These are phyloP conservation scores for Cantharis rufa DNA, from an alignment of 2,888 invertebrate genomes.

Conservation along the genomic window DNA sequence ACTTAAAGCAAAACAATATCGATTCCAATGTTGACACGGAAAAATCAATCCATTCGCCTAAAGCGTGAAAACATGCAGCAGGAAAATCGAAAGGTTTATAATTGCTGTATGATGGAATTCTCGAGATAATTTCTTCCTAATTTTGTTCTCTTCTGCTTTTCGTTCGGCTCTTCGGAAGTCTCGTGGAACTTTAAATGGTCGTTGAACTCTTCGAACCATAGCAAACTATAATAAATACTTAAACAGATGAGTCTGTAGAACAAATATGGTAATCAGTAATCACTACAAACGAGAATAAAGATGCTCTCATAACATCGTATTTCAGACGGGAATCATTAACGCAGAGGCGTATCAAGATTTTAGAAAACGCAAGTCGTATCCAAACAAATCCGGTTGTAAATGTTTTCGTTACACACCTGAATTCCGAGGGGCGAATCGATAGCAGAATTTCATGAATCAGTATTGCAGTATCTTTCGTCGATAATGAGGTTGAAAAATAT, in stretches of 20 bases:
- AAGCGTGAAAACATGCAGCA: background rate
- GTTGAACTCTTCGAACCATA: slow-evolving; percentile 14
- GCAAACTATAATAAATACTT: slow-evolving; percentile 21
- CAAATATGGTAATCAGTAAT: slow-evolving; percentile 9
- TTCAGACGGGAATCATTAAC: background rate
- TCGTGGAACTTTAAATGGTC: slow-evolving; percentile 23
- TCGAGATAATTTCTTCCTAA: background rate
- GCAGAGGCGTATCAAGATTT: background rate
- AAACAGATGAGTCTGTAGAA: slow-evolving; percentile 13
- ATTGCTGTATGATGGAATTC: background rate
- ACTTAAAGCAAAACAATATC: background rate
- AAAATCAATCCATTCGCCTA: background rate
- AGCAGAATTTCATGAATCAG: background rate
- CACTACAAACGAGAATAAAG: slow-evolving; percentile 5
- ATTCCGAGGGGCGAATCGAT: background rate
- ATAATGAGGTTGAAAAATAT: background rate
- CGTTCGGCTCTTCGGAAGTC: slow-evolving; percentile 1
- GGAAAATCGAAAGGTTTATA: background rate
- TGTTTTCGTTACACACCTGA: background rate
- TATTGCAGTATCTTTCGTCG: background rate
- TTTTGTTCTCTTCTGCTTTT: background rate
- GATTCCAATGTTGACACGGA: background rate
- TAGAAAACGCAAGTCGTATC: background rate
- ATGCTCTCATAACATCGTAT: background rate
- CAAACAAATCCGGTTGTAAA: background rate